These are phyloP conservation scores for Sarcophaga rosellei DNA, from an alignment of 2,888 invertebrate genomes.

Conservation along the genomic window DNA sequence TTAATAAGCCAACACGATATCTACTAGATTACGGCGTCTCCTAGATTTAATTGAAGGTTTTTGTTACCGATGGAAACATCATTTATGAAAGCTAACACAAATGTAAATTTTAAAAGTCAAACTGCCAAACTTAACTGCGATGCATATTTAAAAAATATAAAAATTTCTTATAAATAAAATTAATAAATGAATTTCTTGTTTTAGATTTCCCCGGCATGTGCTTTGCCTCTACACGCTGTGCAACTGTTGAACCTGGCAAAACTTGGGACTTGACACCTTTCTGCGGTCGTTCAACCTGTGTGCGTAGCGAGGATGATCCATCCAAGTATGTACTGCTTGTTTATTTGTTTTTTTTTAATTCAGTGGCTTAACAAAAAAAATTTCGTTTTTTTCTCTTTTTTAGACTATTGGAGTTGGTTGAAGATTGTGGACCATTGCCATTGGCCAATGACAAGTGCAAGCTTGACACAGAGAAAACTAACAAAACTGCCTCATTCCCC, in stretches of 20 bases:
- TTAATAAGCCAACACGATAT: too few relatives aligned
- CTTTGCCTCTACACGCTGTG: conserved; percentile 94
- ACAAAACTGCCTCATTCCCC: conserved; percentile 94
- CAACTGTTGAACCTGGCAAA: conserved; percentile 92
- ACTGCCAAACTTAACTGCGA: too few relatives aligned
- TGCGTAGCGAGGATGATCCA: conserved; percentile 88
- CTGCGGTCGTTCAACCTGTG: conserved; percentile 95
- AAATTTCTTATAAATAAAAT: neutral
- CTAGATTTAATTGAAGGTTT: too few relatives aligned
- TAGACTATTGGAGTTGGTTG: conserved; percentile 90
- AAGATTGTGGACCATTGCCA: conserved; percentile 94
- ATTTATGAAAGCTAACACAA: too few relatives aligned
- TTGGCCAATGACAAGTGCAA: conserved; percentile 94
- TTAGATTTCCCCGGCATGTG: conserved; percentile 94
- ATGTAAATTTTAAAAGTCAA: too few relatives aligned
- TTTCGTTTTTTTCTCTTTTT: conserved; percentile 35
- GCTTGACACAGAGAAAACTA: conserved; percentile 91
- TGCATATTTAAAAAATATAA: too few relatives aligned
- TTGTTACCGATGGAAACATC: too few relatives aligned
- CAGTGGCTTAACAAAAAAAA: neutral
- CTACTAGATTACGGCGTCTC: too few relatives aligned
- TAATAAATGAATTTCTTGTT: neutral
- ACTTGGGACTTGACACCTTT: conserved; percentile 93
- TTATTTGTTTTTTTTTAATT: neutral
- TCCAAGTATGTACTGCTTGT: conserved; percentile 80